phyloP scores from a whole-genome alignment of 2,113 vertebrate species.

The Pomatorhinus ruficollis region DNA sequence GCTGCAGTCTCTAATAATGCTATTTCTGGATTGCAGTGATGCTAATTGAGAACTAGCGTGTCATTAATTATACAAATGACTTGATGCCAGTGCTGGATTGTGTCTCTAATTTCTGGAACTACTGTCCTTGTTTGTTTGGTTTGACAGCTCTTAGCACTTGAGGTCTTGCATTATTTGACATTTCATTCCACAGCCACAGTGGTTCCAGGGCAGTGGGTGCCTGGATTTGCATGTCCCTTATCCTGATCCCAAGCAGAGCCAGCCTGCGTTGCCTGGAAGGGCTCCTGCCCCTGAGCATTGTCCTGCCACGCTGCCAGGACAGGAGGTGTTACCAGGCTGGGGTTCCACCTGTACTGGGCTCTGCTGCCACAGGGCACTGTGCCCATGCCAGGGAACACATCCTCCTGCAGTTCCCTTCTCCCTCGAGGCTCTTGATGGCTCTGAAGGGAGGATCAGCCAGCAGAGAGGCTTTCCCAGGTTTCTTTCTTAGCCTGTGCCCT shows the following conservation, averaged over 20 bases:
- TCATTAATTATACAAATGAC: slow-evolving; percentile 57
- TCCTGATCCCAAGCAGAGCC: neutral
- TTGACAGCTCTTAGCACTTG: slow-evolving; percentile 1
- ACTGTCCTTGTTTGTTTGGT: slow-evolving; percentile 31
- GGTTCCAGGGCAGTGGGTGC: neutral
- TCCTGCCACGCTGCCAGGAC: neutral
- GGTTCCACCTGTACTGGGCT: neutral
- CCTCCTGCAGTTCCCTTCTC: neutral
- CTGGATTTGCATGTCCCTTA: neutral
- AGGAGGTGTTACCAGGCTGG: rapidly evolving
- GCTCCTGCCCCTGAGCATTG: neutral
- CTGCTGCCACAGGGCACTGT: neutral
- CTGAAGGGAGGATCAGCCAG: neutral
- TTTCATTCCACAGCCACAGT: neutral
- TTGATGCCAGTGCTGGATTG: neutral
- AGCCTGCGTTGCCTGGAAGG: neutral
- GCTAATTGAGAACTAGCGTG: slow-evolving; percentile 49
- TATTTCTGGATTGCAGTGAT: slow-evolving; percentile 45
- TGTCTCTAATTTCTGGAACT: slow-evolving; percentile 48
- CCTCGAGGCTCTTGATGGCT: neutral
- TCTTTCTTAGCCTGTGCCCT: neutral
- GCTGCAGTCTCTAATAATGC: neutral
- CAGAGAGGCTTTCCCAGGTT: neutral
- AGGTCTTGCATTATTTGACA: neutral
- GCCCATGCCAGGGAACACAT: rapidly evolving